These are phyloP conservation scores for Odontocolon sp. DNA, from an alignment of 2,888 invertebrate species.

Conservation along the genomic window DNA sequence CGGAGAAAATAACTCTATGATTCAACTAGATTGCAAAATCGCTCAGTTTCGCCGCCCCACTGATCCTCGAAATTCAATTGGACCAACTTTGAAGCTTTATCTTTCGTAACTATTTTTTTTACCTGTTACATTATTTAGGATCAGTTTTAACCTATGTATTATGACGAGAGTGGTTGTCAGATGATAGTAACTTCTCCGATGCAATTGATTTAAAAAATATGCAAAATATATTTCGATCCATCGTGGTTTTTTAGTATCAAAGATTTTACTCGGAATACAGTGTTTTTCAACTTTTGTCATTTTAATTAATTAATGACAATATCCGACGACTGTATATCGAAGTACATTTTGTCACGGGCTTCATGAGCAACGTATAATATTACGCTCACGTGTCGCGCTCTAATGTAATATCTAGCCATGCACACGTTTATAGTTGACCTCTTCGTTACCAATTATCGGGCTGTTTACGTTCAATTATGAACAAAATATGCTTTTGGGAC, in stretches of 20 bases:
- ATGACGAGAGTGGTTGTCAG: not conserved
- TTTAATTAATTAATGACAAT: conserved; percentile 45
- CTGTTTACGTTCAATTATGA: conserved; percentile 72
- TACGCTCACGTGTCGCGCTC: too few relatives aligned
- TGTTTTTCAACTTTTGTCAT: conserved; percentile 2
- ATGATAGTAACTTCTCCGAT: not conserved
- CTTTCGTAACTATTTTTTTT: not conserved
- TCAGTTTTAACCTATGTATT: too few relatives aligned
- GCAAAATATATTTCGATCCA: not conserved
- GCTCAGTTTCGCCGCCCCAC: not conserved
- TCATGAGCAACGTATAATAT: conserved; percentile 4
- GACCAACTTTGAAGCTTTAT: too few relatives aligned
- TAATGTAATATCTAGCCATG: too few relatives aligned
- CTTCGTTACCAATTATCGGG: conserved; percentile 65
- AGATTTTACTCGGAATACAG: not conserved
- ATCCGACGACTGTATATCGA: conserved; percentile 8
- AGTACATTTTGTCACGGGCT: conserved; percentile 22
- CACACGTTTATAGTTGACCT: conserved; percentile 51
- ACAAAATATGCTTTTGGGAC: conserved; percentile 65
- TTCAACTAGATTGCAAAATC: conserved; percentile 1
- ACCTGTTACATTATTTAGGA: not conserved
- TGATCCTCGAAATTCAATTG: conserved; percentile 4
- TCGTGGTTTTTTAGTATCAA: not conserved
- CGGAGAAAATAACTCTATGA: conserved; percentile 11
- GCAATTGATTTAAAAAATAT: not conserved